These are phyloP conservation scores for Galeopterus variegatus DNA, from an alignment of 2,113 vertebrate genomes.

Conservation along the genomic window DNA sequence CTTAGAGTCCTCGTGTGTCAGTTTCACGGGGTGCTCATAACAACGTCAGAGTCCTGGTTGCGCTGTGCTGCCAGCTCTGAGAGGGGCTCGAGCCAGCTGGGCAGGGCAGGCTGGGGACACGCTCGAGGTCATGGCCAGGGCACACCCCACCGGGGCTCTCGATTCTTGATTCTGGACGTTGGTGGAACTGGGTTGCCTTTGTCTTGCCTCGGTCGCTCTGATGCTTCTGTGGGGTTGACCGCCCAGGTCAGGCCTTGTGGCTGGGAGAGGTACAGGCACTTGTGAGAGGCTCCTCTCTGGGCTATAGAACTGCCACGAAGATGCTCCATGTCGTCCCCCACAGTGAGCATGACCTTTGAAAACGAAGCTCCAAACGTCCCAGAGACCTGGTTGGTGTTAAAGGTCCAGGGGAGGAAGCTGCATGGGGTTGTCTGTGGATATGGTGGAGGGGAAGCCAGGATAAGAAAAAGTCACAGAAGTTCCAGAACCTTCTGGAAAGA, in stretches of 20 bases:
- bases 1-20: not conserved
- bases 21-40: not conserved
- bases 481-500: not conserved
- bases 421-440: not conserved
- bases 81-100: not conserved
- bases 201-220: too few relatives aligned
- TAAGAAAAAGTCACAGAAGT: not conserved
- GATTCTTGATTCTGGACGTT: accelerated
- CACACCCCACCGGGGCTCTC: not conserved
- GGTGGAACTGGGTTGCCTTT: not conserved
- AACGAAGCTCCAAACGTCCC: accelerated
- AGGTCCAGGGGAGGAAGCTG: not conserved
- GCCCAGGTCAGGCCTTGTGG: too few relatives aligned
- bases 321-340: not conserved
- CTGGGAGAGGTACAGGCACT: not conserved
- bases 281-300: not conserved
- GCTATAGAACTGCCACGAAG: not conserved
- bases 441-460: not conserved
- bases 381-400: not conserved
- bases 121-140: not conserved
- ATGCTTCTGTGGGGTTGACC: not conserved
- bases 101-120: accelerated
- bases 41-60: accelerated
- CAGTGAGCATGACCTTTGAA: not conserved
- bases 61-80: not conserved